Evolutionary conservation across 2,888 invertebrate species (phyloP).

Genomic region (Chaetogeoica ovagalla): DNA sequence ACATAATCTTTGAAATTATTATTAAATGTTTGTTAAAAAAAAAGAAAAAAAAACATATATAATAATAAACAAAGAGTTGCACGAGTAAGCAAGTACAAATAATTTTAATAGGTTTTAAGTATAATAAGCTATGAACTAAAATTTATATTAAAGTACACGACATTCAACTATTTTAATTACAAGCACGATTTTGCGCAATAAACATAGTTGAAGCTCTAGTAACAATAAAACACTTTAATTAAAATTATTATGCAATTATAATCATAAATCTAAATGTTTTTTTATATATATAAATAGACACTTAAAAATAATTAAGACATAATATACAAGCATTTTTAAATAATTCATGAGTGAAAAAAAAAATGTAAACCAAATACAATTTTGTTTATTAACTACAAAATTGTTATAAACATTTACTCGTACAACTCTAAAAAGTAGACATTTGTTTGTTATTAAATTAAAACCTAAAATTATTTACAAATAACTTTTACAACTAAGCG

Average conservation of each 20-base stretch:
- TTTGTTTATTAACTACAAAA: slow-evolving; percentile 4
- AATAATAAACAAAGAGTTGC: slow-evolving; percentile 25
- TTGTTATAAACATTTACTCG: slow-evolving; percentile 31
- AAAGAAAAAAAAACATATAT: slow-evolving; percentile 23
- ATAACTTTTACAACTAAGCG: slow-evolving; percentile 26
- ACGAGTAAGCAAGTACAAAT: slow-evolving; percentile 34
- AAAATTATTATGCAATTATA: slow-evolving; percentile 24
- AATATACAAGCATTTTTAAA: slow-evolving; percentile 7
- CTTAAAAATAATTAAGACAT: slow-evolving; percentile 9
- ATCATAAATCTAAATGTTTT: slow-evolving; percentile 22
- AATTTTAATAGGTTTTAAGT: slow-evolving; percentile 29
- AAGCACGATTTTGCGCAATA: slow-evolving; percentile 17
- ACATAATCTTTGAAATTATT: slow-evolving; percentile 25
- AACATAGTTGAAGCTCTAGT: slow-evolving; percentile 1
- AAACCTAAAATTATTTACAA: slow-evolving; percentile 40
- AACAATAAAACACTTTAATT: slow-evolving; percentile 29
- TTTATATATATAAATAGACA: slow-evolving; percentile 6
- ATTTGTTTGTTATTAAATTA: slow-evolving; percentile 27
- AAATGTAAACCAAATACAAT: slow-evolving; percentile 4
- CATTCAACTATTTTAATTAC: slow-evolving; percentile 18
- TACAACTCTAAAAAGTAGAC: slow-evolving; percentile 33
- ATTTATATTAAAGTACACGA: slow-evolving; percentile 24
- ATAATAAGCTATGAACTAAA: slow-evolving; percentile 13
- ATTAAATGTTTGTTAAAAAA: slow-evolving; percentile 23
- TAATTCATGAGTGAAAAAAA: background rate